Evolutionary conservation across 2,888 invertebrate species (phyloP).

Genomic region (Spodoptera picta): DNA sequence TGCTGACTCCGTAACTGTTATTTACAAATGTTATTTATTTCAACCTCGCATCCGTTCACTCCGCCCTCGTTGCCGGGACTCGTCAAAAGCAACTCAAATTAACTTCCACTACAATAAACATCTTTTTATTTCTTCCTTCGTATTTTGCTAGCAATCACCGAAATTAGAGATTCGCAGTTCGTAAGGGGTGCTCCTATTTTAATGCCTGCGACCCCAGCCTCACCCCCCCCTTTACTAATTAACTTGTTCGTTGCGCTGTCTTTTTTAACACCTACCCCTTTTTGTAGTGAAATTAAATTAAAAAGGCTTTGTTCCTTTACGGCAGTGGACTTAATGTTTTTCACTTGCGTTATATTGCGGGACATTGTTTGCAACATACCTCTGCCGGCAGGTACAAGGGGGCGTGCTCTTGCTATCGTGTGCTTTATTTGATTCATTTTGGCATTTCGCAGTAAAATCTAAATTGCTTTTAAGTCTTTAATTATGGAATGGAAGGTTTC

Average conservation of each 20-base stretch:
- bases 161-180: conserved; percentile 50
- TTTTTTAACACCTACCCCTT: conserved; percentile 57
- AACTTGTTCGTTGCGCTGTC: conserved; percentile 59
- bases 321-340: conserved; percentile 12
- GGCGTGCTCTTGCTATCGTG: neutral
- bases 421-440: conserved; percentile 5
- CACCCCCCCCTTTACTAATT: conserved; percentile 48
- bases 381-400: neutral
- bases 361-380: conserved; percentile 3
- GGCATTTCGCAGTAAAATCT: neutral
- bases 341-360: conserved; percentile 10
- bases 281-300: conserved; percentile 58
- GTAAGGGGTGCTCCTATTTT: conserved; percentile 33
- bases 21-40: neutral
- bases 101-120: conserved; percentile 26
- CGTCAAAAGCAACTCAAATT: conserved; percentile 19
- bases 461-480: too few relatives aligned
- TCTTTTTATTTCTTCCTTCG: conserved; percentile 28
- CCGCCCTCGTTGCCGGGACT: neutral
- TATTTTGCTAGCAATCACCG: conserved; percentile 35
- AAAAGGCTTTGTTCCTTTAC: conserved; percentile 36
- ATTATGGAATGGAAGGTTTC: too few relatives aligned
- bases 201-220: conserved; percentile 29
- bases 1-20: too few relatives aligned
- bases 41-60: too few relatives aligned